A percentile compares a stretch with the other conserved stretches of the same genome.
Conservation (phyloP, 2,113 vertebrate species). For the Tor tambroides region DNA sequence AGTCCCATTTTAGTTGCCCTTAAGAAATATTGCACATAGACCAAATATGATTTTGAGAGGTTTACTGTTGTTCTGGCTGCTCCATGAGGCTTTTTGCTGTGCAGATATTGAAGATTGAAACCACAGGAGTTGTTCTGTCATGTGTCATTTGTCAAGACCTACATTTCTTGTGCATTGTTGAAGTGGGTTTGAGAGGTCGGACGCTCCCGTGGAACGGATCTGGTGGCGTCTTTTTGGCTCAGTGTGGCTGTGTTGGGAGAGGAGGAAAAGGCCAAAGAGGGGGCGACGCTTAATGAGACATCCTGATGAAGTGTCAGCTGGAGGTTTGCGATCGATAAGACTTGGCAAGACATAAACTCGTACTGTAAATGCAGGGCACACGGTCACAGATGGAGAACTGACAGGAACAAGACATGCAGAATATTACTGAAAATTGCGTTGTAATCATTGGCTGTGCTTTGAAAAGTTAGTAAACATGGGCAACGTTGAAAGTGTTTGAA, state of each 20-base stretch:
- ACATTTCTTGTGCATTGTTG: neutral
- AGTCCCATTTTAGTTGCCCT: neutral
- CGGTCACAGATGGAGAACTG: neutral
- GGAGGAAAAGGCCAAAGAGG: neutral
- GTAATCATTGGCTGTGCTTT: neutral
- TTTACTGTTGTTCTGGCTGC: neutral
- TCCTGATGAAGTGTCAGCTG: constrained; percentile 22
- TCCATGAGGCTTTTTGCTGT: neutral
- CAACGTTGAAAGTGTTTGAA: neutral
- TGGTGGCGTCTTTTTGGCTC: neutral
- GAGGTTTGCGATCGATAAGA: constrained; percentile 40
- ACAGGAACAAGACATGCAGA: neutral
- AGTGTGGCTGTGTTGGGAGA: neutral
- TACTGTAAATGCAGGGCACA: neutral
- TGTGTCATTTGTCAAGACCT: constrained; percentile 10
- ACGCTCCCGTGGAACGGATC: neutral
- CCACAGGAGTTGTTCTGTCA: constrained; percentile 13
- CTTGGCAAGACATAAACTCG: constrained; percentile 12
- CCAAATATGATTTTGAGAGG: constrained; percentile 9
- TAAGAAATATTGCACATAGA: neutral
- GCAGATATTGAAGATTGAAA: neutral
- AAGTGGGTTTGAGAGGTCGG: constrained; percentile 25
- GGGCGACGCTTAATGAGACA: constrained; percentile 29
- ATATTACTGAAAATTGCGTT: neutral
- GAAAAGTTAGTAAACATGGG: neutral